phyloP scores from a whole-genome alignment of 2,888 invertebrate species.

The Microctonus aethiopoides region DNA sequence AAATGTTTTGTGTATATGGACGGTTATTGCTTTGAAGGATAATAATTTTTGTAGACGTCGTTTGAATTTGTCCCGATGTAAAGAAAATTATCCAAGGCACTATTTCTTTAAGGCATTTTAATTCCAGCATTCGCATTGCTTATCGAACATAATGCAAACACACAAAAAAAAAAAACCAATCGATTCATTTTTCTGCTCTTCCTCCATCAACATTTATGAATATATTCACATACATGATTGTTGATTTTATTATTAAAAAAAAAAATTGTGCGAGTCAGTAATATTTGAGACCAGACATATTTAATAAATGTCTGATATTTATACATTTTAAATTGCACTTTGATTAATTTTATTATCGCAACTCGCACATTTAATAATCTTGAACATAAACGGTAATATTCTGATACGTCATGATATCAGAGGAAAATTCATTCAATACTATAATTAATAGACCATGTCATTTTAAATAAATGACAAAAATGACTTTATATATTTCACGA shows the following conservation, averaged over 20 bases:
- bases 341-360: constrained; percentile 28
- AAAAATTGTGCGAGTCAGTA: constrained; percentile 3
- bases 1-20: constrained; percentile 60
- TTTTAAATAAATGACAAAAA: constrained; percentile 32
- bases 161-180: not conserved
- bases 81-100: constrained; percentile 59
- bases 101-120: constrained; percentile 44
- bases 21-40: constrained; percentile 63
- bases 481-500: not conserved
- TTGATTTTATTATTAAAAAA: not conserved
- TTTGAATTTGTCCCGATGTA: constrained; percentile 50
- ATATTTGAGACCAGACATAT: not conserved
- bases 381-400: constrained; percentile 42
- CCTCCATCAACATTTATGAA: not conserved
- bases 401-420: constrained; percentile 64
- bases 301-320: not conserved
- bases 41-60: constrained; percentile 45
- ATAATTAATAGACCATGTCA: constrained; percentile 35
- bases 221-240: not conserved
- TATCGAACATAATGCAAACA: not conserved
- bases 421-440: constrained; percentile 42
- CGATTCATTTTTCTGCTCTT: not conserved
- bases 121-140: not conserved
- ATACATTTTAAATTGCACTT: constrained; percentile 47
- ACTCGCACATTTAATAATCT: constrained; percentile 5